Evolutionary conservation across 2,113 vertebrate species (phyloP).

Genomic region (Otus sunia): DNA sequence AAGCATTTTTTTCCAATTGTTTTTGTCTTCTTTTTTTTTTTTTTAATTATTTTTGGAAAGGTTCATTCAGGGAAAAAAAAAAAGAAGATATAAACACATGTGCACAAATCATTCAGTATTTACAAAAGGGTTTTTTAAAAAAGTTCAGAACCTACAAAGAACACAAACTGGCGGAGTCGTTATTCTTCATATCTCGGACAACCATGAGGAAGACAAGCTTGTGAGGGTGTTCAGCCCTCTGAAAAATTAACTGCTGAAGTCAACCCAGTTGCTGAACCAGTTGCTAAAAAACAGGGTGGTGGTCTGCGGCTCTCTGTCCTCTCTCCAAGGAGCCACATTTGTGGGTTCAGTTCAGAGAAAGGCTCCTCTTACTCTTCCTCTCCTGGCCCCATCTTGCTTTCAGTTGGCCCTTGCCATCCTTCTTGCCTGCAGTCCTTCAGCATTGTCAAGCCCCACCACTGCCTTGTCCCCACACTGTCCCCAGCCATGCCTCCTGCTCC

Average conservation of each 20-base stretch:
- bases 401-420: not conserved
- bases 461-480: not conserved
- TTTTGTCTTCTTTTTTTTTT: not conserved
- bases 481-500: not conserved
- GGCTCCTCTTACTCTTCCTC: not conserved
- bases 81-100: not conserved
- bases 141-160: not conserved
- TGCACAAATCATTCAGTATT: not conserved
- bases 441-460: not conserved
- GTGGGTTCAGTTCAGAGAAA: not conserved
- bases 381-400: not conserved
- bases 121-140: not conserved
- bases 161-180: not conserved
- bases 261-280: not conserved
- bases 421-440: not conserved
- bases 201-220: not conserved
- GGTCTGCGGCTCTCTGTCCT: not conserved
- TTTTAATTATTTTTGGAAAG: not conserved
- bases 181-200: not conserved
- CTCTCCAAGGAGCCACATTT: not conserved
- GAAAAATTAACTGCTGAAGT: not conserved
- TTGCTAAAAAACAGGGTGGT: not conserved
- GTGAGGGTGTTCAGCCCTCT: not conserved
- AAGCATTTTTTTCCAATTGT: not conserved
- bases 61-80: not conserved